Evolutionary conservation across 2,797 vertebrate genomes (phyloP).

Genomic region (Parauchenoglanis ngamensis): DNA sequence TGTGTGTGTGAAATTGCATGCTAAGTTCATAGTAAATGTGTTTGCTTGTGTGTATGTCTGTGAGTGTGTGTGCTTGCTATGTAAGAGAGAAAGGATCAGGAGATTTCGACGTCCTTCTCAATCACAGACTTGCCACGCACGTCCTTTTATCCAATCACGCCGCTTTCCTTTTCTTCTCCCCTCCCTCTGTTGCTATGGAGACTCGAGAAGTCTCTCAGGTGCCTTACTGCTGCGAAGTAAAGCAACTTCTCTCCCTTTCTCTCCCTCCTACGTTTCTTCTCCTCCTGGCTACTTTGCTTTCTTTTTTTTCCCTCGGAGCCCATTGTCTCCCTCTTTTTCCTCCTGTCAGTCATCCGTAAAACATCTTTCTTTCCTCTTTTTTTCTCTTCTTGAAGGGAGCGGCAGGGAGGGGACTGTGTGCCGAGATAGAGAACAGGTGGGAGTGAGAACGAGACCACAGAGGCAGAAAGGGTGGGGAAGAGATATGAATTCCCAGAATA

Average conservation of each 20-base stretch:
- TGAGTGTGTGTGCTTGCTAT: conserved; percentile 2
- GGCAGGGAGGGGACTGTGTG: neutral
- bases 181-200: conserved; percentile 60
- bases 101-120: conserved; percentile 39
- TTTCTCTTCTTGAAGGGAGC: neutral
- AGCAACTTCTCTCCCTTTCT: conserved; percentile 36
- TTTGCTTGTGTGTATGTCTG: conserved; percentile 16
- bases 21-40: conserved; percentile 4
- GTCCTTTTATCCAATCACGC: conserved; percentile 40
- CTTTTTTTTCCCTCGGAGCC: neutral
- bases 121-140: conserved; percentile 26
- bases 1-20: neutral
- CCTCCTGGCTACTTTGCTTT: conserved; percentile 23
- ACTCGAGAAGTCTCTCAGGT: conserved; percentile 57
- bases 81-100: conserved; percentile 28
- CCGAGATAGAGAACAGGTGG: conserved; percentile 30
- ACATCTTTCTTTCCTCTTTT: neutral
- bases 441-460: conserved; percentile 5
- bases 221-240: conserved; percentile 41
- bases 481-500: conserved; percentile 10
- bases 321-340: neutral
- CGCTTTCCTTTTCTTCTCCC: conserved; percentile 21
- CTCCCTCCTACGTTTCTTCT: conserved; percentile 17
- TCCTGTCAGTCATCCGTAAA: neutral
- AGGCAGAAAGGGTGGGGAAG: conserved; percentile 8